Base-by-base conservation (phyloP, 2,888 invertebrate genomes). In the Plagodis pulveraria region DNA sequence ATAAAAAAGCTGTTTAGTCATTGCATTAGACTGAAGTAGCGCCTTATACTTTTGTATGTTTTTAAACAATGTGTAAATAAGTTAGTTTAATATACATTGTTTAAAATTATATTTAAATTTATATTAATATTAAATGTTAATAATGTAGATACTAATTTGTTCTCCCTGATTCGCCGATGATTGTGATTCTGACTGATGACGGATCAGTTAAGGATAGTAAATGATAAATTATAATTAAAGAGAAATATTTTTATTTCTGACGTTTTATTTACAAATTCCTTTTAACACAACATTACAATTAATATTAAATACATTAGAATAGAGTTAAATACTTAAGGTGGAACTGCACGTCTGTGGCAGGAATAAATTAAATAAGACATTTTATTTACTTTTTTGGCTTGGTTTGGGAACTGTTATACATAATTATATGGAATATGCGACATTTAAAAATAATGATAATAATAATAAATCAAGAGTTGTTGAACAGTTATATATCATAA, bases 161-260 rank as follows among this genome's bases (percentile, higher is more conserved):
- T 82, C 80, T 84, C 81, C 82, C 83, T 74, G 78, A 84, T 77
- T 86, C 84, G 84, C 83, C 77, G 83, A 78, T 77, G 70, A 76
- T 74, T 75, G 83, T 82, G 81, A 80, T 83, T 80, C 78, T 82
- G 86, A 84, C 81, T 83, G 87, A 83, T 48, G 82, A 82, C 78
- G 87, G 78, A 87, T 85, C 89, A 85, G 80, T 81, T 83, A 88
- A 86, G 86, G 79, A 71, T 84, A 76, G 53, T 61, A 63, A 69
- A 89, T 73, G 79, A 85, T 88, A 87, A 88, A 89, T 87, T 88
- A 89, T 89, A 89, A 91, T 73, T 62, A 82, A 90, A 87, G 85
- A 87, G 85, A 84, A 78, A 89, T 90, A 90, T 91, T 91, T 91
- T 91, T 89, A 84, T 50, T 62, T 64, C 36, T 43, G 65, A 56